phyloP scores from a whole-genome alignment of 2,888 invertebrate species.

The Maniola hyperantus region DNA sequence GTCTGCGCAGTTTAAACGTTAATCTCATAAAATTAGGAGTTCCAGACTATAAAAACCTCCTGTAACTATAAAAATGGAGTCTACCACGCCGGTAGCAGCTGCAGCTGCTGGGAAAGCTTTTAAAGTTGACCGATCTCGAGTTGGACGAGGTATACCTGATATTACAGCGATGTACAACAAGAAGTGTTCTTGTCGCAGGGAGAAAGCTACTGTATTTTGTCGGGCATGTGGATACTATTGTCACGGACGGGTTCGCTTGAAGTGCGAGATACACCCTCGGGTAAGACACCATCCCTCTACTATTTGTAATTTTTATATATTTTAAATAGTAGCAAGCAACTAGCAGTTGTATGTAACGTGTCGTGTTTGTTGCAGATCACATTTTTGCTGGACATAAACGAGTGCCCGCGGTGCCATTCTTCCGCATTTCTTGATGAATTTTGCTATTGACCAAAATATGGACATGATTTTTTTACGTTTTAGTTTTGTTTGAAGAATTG shows the following conservation, averaged over 20 bases:
- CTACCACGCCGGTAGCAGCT: constrained; percentile 65
- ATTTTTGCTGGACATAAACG: constrained; percentile 73
- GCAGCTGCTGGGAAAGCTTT: constrained; percentile 63
- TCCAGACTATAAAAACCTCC: no score
- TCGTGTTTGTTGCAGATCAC: constrained; percentile 64
- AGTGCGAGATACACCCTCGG: constrained; percentile 68
- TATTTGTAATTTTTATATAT: not conserved
- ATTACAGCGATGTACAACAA: constrained; percentile 55
- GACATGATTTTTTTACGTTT: constrained; percentile 18
- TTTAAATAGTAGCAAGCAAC: not conserved
- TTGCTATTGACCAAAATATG: constrained; percentile 11
- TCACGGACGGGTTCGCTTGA: constrained; percentile 70
- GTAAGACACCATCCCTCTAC: constrained; percentile 51
- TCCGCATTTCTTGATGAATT: constrained; percentile 67
- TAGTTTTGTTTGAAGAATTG: constrained; percentile 9
- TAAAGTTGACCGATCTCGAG: constrained; percentile 48
- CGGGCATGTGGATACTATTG: constrained; percentile 74
- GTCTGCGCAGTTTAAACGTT: not conserved
- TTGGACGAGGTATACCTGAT: constrained; percentile 70
- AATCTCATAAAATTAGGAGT: not conserved
- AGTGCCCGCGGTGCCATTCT: constrained; percentile 77
- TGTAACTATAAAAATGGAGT: constrained; percentile 45
- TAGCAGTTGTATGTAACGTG: not conserved
- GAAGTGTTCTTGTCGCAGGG: constrained; percentile 67
- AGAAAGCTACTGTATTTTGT: constrained; percentile 72